Percentiles rank a stretch among this genome's conserved stretches.
Evolutionary conservation across 2,113 vertebrate species (phyloP).

Genomic region (Riparia riparia): DNA sequence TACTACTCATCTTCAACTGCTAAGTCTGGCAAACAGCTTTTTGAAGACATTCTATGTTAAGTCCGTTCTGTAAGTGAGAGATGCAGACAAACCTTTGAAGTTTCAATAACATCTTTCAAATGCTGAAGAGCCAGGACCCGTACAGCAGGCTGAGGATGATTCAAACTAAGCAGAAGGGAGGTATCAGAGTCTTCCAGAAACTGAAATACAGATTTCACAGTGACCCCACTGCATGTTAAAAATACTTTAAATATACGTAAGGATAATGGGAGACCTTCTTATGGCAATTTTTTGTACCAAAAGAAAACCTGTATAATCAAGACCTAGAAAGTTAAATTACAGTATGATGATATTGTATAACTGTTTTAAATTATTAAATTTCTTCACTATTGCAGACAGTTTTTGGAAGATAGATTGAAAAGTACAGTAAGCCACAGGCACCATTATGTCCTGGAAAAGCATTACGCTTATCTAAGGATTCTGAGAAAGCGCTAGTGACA

Average conservation of each 20-base stretch:
- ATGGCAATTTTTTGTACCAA: not conserved
- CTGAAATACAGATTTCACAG: conserved; percentile 72
- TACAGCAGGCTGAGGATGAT: conserved; percentile 88
- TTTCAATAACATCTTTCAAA: conserved; percentile 79
- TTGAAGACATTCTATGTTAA: not conserved
- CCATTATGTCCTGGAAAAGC: conserved; percentile 20
- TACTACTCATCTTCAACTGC: not conserved
- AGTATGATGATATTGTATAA: not conserved
- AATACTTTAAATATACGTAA: not conserved
- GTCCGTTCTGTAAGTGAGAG: not conserved
- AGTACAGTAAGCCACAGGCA: conserved; percentile 1
- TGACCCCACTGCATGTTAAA: not conserved
- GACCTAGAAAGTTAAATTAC: not conserved
- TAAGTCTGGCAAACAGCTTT: not conserved
- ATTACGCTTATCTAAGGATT: conserved; percentile 40
- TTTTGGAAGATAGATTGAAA: not conserved
- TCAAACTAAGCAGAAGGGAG: conserved; percentile 91
- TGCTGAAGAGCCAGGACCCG: conserved; percentile 86
- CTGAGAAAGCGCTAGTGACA: conserved; percentile 45
- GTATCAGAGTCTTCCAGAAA: conserved; percentile 89
- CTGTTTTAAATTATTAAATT: not conserved
- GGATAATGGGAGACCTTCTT: not conserved
- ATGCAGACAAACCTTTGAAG: conserved; percentile 79
- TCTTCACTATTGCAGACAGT: not conserved
- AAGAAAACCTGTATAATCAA: not conserved